Percentiles rank a stretch among this genome's conserved stretches.
Evolutionary conservation across 2,113 vertebrate genomes (phyloP).

Genomic region (Psilopsiagon aymara): DNA sequence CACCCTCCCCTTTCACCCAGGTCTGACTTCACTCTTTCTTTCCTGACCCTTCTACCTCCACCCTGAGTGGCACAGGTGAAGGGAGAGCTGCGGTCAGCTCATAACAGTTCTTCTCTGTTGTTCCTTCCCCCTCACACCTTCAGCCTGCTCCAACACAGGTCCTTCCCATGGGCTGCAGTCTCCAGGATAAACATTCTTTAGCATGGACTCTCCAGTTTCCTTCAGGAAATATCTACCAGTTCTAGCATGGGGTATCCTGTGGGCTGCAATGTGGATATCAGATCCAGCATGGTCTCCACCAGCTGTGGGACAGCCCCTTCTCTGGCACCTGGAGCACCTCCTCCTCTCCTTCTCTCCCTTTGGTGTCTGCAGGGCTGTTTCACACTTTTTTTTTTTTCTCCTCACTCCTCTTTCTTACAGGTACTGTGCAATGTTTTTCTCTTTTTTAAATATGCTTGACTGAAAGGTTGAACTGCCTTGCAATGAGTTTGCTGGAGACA

Average conservation of each 20-base stretch:
- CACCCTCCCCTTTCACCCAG: not conserved
- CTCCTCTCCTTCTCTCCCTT: not conserved
- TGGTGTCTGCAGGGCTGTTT: not conserved
- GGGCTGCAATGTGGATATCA: not conserved
- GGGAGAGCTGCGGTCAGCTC: not conserved
- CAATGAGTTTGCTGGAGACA: fast-evolving
- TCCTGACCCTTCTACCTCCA: not conserved
- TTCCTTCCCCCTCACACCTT: fast-evolving
- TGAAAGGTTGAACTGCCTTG: not conserved
- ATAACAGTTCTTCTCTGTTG: not conserved
- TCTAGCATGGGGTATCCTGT: not conserved
- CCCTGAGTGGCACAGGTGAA: fast-evolving
- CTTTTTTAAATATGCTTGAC: not conserved
- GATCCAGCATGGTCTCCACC: not conserved
- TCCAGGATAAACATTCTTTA: not conserved
- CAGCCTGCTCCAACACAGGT: fast-evolving
- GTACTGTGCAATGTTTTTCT: not conserved
- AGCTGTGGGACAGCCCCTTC: not conserved
- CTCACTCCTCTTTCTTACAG: not conserved
- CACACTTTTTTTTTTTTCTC: not conserved
- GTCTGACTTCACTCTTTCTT: not conserved
- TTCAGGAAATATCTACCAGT: not conserved
- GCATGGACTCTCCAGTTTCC: not conserved
- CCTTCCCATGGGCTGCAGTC: not conserved
- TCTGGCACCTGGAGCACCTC: not conserved